Base-by-base conservation (phyloP, 2,113 vertebrate genomes). In the Tamias sibiricus region DNA sequence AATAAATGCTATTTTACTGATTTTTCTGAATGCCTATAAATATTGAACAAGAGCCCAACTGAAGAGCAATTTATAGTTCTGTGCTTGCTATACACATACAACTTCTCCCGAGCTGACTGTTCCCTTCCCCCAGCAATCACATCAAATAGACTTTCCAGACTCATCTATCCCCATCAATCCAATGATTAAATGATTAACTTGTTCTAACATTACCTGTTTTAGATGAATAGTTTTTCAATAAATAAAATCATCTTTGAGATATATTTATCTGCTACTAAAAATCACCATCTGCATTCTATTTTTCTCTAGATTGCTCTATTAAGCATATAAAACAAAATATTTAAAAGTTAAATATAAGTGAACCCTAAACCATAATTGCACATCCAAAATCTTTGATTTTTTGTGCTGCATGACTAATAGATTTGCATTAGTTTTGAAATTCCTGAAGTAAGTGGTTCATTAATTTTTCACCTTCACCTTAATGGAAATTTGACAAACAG, bases 381-480 rank as follows among this genome's bases (percentile, higher is more conserved):
- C 4, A 3, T 86, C 92, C 66, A 80, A 94, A 79, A 86, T 85
- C 94, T 97, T 96, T 92, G 86, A 98, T 96, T 97, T 97, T 77
- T 85, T 76, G 69, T 93, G 8, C 80, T 95, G 88, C 87, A 97
- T 98, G 97, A 98, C 96, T 97, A 98, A 98, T 94, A 97, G 54
- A 98, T 79, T 64, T 93, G 40, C 95, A 98, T 98, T 98, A 96
- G 82, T 98, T 98, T 97, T 98, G 97, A 98, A 98, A 98, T 97
- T 98, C 97, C 87, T 91, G 79, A 98, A 98, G 76, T 97, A 97
- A 98, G 97, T 62, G 96, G 95, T 91, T 98, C 98, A 98, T 98
- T 98, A 98, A 98, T 98, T 98, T 98, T 98, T 98, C 95, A 98
- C 98, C 96, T 98, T 97, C 97, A 98, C 92, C 95, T 97, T 98